Conservation (phyloP, 2,113 vertebrate species). For the Alethe diademata region DNA sequence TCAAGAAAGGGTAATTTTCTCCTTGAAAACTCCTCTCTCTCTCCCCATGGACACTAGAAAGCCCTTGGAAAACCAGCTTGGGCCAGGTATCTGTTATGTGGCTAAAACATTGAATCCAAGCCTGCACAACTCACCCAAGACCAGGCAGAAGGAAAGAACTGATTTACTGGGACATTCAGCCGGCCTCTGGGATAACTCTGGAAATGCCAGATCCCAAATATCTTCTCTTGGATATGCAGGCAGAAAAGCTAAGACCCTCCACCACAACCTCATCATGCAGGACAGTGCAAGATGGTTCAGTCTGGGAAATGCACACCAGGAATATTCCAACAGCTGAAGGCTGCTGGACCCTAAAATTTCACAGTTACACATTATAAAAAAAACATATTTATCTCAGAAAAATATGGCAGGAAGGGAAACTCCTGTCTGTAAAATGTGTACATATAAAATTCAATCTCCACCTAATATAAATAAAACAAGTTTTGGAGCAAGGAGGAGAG, state of each 20-base stretch:
- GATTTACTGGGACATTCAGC: not conserved
- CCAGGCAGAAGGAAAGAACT: not conserved
- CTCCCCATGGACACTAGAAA: not conserved
- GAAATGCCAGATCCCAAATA: not conserved
- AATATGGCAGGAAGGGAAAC: not conserved
- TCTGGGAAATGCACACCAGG: not conserved
- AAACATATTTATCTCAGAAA: not conserved
- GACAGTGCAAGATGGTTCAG: not conserved
- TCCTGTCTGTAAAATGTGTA: not conserved
- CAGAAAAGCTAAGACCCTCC: not conserved
- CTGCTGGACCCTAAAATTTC: not conserved
- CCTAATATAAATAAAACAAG: not conserved
- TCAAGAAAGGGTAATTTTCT: not conserved
- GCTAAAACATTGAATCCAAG: not conserved
- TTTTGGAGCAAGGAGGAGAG: not conserved
- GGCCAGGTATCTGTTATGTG: rapidly evolving
- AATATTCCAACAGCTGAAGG: not conserved
- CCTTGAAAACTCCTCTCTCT: not conserved
- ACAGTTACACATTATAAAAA: not conserved
- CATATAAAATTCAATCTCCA: not conserved
- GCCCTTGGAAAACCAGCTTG: not conserved
- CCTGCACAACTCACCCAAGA: not conserved
- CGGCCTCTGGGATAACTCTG: not conserved
- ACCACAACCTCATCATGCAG: not conserved
- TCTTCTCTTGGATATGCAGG: not conserved